Conservation (phyloP, 2,113 vertebrate genomes). For the Halichoeres trimaculatus region DNA sequence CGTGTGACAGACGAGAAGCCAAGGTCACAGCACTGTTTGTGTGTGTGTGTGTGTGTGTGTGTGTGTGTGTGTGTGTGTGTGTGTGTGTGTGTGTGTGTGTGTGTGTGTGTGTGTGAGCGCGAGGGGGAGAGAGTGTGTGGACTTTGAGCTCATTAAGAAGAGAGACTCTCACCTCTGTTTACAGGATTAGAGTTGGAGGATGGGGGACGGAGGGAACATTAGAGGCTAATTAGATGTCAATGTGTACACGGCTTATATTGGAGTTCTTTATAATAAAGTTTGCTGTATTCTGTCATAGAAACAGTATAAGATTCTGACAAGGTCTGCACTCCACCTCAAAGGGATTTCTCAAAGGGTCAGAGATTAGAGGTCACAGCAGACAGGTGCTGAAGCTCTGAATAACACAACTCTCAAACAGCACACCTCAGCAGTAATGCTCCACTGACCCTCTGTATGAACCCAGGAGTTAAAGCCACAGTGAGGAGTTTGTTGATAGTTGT, state of each 20-base stretch:
- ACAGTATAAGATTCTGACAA: neutral
- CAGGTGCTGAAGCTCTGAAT: conserved; percentile 29
- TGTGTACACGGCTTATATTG: neutral
- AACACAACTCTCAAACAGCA: neutral
- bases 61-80: neutral
- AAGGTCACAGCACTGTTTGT: conserved; percentile 16
- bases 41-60: conserved; percentile 9
- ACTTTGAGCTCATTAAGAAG: conserved; percentile 46
- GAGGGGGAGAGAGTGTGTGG: neutral
- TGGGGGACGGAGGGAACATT: neutral
- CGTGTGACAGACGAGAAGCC: neutral
- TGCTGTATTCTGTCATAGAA: too few species aligned
- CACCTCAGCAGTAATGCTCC: too few species aligned
- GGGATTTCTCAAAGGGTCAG: neutral
- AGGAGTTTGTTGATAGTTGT: too few species aligned
- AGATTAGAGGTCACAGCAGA: conserved; percentile 21
- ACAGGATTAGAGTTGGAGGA: conserved; percentile 15
- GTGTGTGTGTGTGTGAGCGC: neutral
- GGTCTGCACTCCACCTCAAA: neutral
- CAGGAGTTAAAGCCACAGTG: neutral
- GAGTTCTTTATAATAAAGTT: too few species aligned
- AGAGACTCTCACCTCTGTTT: conserved; percentile 35
- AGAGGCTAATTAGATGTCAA: neutral
- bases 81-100: neutral
- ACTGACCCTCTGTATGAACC: neutral